phyloP scores from a whole-genome alignment of 1,140 invertebrate species.

The Heliconius hermathena region DNA sequence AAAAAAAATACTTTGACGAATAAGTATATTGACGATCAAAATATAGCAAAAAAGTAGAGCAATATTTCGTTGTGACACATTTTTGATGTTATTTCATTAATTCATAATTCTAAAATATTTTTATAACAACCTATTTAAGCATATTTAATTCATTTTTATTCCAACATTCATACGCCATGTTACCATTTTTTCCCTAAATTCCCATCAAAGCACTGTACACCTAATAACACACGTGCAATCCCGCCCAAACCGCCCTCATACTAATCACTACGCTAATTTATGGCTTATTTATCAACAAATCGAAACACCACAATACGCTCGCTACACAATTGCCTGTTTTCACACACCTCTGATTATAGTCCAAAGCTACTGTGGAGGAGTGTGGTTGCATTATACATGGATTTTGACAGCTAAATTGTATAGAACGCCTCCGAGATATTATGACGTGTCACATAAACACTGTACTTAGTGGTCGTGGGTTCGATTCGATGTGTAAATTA shows the following conservation, averaged over 20 bases:
- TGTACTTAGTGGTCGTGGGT: neutral
- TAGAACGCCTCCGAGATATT: neutral
- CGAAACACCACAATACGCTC: constrained; percentile 39
- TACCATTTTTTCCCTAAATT: neutral
- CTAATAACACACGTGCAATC: constrained; percentile 3
- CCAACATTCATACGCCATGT: neutral
- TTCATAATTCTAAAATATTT: no score
- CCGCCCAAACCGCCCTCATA: constrained; percentile 24
- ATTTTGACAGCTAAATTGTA: constrained; percentile 16
- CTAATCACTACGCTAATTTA: constrained; percentile 37
- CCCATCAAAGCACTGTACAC: neutral
- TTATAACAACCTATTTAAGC: no score
- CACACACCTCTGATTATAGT: constrained; percentile 60
- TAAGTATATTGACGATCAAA: no score
- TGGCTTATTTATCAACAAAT: constrained; percentile 49
- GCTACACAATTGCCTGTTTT: constrained; percentile 67
- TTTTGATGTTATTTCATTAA: no score
- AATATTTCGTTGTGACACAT: no score
- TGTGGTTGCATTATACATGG: constrained; percentile 38
- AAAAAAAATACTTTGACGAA: no score
- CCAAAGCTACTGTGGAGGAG: constrained; percentile 31
- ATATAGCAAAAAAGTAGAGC: no score
- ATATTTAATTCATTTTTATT: neutral
- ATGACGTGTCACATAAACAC: neutral
- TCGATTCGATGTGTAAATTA: constrained; percentile 1